phyloP scores from a whole-genome alignment of 2,888 invertebrate species.

The Yponomeuta evonymella region DNA sequence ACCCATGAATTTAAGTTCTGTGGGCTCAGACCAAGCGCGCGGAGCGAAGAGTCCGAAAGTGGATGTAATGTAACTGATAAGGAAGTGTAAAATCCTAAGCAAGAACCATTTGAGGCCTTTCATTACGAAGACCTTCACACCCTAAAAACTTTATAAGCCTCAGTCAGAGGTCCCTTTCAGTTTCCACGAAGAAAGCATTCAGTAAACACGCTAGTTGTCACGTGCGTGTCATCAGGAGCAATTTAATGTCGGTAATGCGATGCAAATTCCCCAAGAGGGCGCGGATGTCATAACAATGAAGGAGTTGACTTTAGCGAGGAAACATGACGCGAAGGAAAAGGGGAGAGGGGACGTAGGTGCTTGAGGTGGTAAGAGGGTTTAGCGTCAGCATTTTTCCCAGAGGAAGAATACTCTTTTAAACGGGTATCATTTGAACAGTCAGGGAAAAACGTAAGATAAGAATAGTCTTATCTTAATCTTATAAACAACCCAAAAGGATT shows the following conservation, averaged over 20 bases:
- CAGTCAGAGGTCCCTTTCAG: not conserved
- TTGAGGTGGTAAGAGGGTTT: not conserved
- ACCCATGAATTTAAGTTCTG: too few relatives aligned
- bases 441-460: too few relatives aligned
- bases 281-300: slow-evolving; percentile 38
- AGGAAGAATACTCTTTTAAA: too few relatives aligned
- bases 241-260: slow-evolving; percentile 53
- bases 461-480: too few relatives aligned
- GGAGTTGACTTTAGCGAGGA: slow-evolving; percentile 16
- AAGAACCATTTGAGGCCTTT: too few relatives aligned
- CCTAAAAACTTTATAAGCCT: not conserved
- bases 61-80: too few relatives aligned
- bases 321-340: not conserved
- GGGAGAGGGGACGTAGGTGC: not conserved
- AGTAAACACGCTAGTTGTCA: slow-evolving; percentile 40
- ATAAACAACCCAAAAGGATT: too few relatives aligned
- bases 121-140: too few relatives aligned
- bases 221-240: slow-evolving; percentile 54
- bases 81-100: too few relatives aligned
- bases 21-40: too few relatives aligned
- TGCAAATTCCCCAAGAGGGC: slow-evolving; percentile 44
- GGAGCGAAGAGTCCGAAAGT: too few relatives aligned
- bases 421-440: too few relatives aligned
- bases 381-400: not conserved
- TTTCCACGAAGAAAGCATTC: not conserved